Base-by-base conservation (phyloP, 2,888 invertebrate species). In the Caenorhabditis angaria region DNA sequence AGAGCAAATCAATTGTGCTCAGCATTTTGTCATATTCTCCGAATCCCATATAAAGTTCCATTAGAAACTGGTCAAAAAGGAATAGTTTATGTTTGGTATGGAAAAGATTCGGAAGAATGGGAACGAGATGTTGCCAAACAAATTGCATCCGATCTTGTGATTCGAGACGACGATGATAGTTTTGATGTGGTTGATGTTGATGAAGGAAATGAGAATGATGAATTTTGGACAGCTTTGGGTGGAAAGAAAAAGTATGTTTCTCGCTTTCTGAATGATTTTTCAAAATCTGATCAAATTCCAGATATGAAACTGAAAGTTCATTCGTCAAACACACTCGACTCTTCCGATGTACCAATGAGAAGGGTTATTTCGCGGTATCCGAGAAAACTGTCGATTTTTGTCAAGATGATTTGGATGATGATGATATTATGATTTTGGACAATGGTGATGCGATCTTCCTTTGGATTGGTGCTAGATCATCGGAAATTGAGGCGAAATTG, bases 381-480 rank as follows among this genome's bases (percentile, higher is more conserved):
- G 99, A 99, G 89, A 99, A 99, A 88, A 99, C 97, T 89, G 93
- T 94, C 0, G 96, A 96, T 89, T 96, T 96, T 90, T 96, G 95
- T 88, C 95, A 96, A 91, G 99, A 99, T 88, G 99, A 99, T 89
- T 90, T 99, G 82, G 97, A 97, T 0, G 97, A 99, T 89, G 97
- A 99, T 88, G 99, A 99, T 89, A 97, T 99, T 47, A 99, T 99
- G 99, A 94, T 99, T 81, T 90, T 99, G 81, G 99, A 99, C 89
- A 97, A 95, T 88, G 99, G 99, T 3, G 94, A 94, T 84, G 94
- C 96, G 89, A 94, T 99, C 65, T 99, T 95, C 90, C 90, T 99
- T 62, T 99, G 99, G 99, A 91, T 97, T 64, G 99, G 99, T 12
- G 92, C 95, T 65, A 93, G 93, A 83, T 95, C 97, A 87, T 95